Conservation (phyloP, 2,888 invertebrate genomes). For the Andrena bicolor region DNA sequence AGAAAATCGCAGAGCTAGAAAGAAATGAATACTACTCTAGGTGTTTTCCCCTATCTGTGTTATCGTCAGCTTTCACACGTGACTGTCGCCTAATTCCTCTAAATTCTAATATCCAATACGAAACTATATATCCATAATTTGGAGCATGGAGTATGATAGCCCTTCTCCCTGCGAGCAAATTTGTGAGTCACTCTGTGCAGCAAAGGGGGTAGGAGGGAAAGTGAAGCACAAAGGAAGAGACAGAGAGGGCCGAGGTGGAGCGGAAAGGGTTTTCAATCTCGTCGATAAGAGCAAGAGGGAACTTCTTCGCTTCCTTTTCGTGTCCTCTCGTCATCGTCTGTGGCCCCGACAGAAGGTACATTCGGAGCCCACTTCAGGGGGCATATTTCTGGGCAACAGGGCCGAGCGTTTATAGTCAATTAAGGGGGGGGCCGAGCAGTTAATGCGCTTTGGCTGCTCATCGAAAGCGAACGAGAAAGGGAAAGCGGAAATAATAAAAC, state of each 20-base stretch:
- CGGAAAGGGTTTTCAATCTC: slow-evolving; percentile 26
- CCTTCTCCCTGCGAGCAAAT: neutral
- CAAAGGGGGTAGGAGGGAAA: slow-evolving; percentile 11
- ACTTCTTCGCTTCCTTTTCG: slow-evolving; percentile 38
- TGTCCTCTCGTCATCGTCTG: slow-evolving; percentile 46
- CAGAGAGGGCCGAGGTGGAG: neutral
- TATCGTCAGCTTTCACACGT: too few relatives aligned
- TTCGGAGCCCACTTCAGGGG: slow-evolving; percentile 53
- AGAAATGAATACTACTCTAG: too few relatives aligned
- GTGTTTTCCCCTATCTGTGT: too few relatives aligned
- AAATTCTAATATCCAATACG: too few relatives aligned
- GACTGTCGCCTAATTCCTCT: too few relatives aligned
- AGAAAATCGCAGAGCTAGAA: too few relatives aligned
- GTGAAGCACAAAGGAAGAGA: slow-evolving; percentile 14
- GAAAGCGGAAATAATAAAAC: slow-evolving; percentile 11
- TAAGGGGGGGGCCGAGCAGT: slow-evolving; percentile 73
- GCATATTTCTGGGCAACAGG: slow-evolving; percentile 73
- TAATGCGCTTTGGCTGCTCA: slow-evolving; percentile 74
- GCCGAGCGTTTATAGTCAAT: slow-evolving; percentile 81
- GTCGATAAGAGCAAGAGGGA: slow-evolving; percentile 1
- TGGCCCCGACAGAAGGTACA: slow-evolving; percentile 50
- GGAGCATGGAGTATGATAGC: neutral
- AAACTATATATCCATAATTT: neutral
- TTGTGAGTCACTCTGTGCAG: neutral
- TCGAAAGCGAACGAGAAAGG: slow-evolving; percentile 52